A percentile compares a stretch with the other conserved stretches of the same genome.
These are phyloP conservation scores for Didymodactylos carnosus DNA, from an alignment of 2,888 invertebrate species.

Conservation along the genomic window DNA sequence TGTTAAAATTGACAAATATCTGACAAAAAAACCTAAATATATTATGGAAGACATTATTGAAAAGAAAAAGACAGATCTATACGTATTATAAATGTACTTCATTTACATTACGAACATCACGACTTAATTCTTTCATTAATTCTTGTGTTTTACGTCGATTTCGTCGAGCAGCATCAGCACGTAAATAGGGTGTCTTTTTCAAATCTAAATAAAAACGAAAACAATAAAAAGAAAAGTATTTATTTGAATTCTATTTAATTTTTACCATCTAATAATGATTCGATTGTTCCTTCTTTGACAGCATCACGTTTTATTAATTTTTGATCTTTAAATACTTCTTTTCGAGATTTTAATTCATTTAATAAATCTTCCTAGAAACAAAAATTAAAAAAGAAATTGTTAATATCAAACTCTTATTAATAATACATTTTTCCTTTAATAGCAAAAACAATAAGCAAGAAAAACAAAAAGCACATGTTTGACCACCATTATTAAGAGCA, in stretches of 20 bases:
- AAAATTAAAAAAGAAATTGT: neutral
- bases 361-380: neutral
- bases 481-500: neutral
- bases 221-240: neutral
- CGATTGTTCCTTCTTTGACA: neutral
- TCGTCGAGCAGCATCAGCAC: constrained; percentile 13
- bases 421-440: neutral
- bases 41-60: no score
- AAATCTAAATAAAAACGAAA: neutral
- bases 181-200: neutral
- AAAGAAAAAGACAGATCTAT: no score
- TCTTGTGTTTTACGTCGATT: constrained; percentile 14
- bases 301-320: neutral
- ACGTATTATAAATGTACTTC: neutral
- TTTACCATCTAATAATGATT: neutral
- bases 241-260: neutral
- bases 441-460: neutral
- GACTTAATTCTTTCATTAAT: constrained; percentile 12
- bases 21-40: no score
- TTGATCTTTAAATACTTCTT: neutral
- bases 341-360: neutral
- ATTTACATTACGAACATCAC: neutral
- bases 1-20: no score
- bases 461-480: neutral
- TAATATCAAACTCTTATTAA: neutral